Percentiles rank a stretch among this genome's conserved stretches.
phyloP scores from a whole-genome alignment of 2,113 vertebrate species.

The Prunella fulvescens region DNA sequence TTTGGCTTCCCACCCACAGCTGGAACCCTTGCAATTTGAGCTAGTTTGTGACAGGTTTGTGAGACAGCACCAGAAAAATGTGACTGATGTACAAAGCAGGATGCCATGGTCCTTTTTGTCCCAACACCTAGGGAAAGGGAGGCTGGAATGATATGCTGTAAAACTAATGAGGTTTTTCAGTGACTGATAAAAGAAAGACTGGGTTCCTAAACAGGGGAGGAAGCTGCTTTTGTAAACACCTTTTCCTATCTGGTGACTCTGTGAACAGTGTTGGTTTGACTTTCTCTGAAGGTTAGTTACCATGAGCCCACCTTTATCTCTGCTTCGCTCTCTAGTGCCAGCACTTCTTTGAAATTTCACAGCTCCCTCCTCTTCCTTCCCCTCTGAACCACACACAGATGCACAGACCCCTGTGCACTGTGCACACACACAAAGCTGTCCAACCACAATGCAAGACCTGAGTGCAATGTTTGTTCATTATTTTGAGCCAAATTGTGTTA shows the following conservation, averaged over 20 bases:
- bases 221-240: not conserved
- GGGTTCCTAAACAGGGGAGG: not conserved
- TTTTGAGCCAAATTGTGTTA: not conserved
- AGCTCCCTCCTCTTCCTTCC: slow-evolving; percentile 67
- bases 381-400: not conserved
- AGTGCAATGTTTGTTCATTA: not conserved
- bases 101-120: not conserved
- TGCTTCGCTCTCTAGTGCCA: not conserved
- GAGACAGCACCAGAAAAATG: not conserved
- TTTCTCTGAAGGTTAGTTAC: slow-evolving; percentile 17
- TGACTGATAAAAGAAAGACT: not conserved
- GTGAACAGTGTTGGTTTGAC: not conserved
- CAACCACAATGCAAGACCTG: not conserved
- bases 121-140: not conserved
- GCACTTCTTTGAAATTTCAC: slow-evolving; percentile 50
- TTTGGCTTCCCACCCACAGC: not conserved
- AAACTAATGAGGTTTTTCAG: not conserved
- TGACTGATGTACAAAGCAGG: not conserved
- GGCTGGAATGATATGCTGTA: accelerated
- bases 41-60: not conserved
- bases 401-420: not conserved
- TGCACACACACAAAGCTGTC: not conserved
- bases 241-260: not conserved
- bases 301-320: slow-evolving; percentile 6
- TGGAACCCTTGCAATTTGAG: not conserved